Conservation (phyloP, 2,113 vertebrate species). For the Benitochromis conjunctus region DNA sequence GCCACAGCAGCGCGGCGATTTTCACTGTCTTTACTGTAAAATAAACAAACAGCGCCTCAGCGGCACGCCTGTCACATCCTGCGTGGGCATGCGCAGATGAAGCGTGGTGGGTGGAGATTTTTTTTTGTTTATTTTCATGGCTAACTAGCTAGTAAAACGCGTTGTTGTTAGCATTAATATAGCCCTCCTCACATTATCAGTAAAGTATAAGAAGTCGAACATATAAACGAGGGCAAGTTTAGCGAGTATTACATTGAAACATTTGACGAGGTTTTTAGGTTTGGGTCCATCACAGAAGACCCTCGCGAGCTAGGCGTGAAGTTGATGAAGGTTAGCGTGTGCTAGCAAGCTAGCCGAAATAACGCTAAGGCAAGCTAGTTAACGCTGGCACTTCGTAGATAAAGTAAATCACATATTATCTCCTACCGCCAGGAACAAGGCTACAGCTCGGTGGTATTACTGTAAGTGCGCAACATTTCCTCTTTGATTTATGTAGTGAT, state of each 20-base stretch:
- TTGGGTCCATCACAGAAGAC: neutral
- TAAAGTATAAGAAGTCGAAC: too few relatives aligned
- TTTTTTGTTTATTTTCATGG: slow-evolving; percentile 63
- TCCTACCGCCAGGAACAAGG: neutral
- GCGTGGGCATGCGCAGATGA: neutral
- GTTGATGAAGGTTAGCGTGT: slow-evolving; percentile 18
- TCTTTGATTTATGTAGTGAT: neutral
- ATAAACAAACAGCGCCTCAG: neutral
- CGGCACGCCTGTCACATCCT: slow-evolving; percentile 28
- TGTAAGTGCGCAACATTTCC: neutral
- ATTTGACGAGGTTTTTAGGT: neutral
- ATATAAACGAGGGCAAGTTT: neutral
- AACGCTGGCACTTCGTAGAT: neutral
- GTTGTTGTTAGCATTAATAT: neutral
- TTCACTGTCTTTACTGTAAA: neutral
- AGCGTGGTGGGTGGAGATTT: slow-evolving; percentile 37
- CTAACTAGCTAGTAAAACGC: neutral
- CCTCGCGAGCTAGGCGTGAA: neutral
- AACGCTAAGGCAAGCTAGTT: neutral
- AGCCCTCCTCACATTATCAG: neutral
- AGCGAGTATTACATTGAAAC: neutral
- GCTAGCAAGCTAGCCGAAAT: slow-evolving; percentile 14
- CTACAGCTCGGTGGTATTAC: neutral
- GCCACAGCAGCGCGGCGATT: neutral
- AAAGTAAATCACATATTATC: neutral